Evolutionary conservation across 2,113 vertebrate species (phyloP), one percentile per base, ranked within the genome.

Genomic region (Halichoeres trimaculatus): DNA sequence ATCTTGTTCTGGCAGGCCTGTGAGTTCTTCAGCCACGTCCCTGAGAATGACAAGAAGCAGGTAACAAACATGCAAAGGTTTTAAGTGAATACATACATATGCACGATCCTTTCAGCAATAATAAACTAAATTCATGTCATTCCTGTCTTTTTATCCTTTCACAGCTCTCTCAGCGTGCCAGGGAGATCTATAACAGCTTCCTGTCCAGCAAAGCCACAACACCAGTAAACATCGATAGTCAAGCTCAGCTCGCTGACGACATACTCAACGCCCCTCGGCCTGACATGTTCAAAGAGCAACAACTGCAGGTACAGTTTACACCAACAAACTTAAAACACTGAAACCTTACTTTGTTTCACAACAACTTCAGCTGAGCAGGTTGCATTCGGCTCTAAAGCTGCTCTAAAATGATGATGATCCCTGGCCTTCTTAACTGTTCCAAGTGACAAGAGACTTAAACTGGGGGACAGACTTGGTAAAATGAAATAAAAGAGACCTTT

Each of bases 1-100:
- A 98, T 99, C 83, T 83, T 99, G 56, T 99, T 99, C 93, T 99
- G 97, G 98, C 97, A 99, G 83, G 96, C 97, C n/a, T 99, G 98
- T 79, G 97, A 99, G 90, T 95, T 94, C 85, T 98, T 99, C 85
- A 95, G 92, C 75, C 96, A 97, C 83, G 95, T 99, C 59, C 95
- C 96, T 16, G 95, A 96, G 64, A 95, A 96, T 69, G 97, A 99
- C 92, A 96, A 96, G 76, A 97, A 96, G 70, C 96, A 98, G 95
- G 97, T 98, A 89, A 47, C 22, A 8, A 10, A 45, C 41, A 40
- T 23, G 9, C 23, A 50, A 14, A 19, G 48, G 13, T 45, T 30
- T 12, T 22, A n/a, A 51, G 3, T 11, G 14, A 65, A 48, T 22
- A 45, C 53, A 56, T 10, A 0, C 34, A 36, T 41, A 57, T 26